A percentile compares a stretch with the other conserved stretches of the same genome.
Evolutionary conservation across 2,888 invertebrate genomes (phyloP).

Genomic region (Callyntrura sp.): DNA sequence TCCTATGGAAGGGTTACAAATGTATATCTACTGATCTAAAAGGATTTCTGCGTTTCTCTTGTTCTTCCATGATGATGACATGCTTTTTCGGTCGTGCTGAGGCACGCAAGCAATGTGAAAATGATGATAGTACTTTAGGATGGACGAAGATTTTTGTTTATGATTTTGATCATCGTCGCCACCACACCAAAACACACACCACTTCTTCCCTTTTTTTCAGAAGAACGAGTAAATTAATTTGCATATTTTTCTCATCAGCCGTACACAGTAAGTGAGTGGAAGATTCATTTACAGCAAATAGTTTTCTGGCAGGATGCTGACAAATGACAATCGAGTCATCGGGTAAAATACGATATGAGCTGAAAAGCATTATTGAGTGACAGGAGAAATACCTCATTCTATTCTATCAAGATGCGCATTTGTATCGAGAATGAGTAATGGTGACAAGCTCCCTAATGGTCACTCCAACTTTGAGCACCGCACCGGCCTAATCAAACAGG

Average conservation of each 20-base stretch:
- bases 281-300: constrained; percentile 42
- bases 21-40: no score
- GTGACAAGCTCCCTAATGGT: constrained; percentile 34
- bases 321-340: constrained; percentile 52
- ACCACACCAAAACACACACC: not conserved
- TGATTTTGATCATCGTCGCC: not conserved
- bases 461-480: not conserved
- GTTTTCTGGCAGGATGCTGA: constrained; percentile 47
- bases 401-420: constrained; percentile 30
- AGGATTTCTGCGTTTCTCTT: not conserved
- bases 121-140: not conserved
- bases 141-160: not conserved
- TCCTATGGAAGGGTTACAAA: no score
- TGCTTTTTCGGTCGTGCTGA: no score
- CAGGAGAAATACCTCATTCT: constrained; percentile 27
- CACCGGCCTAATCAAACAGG: constrained; percentile 20
- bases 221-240: constrained; percentile 60
- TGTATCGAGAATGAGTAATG: constrained; percentile 28
- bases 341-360: constrained; percentile 55
- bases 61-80: not conserved
- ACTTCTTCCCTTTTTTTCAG: not conserved
- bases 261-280: constrained; percentile 46
- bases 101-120: not conserved
- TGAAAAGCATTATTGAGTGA: constrained; percentile 16
- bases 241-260: constrained; percentile 61